A percentile compares a stretch with the other conserved stretches of the same genome.
Evolutionary conservation across 2,113 vertebrate genomes (phyloP).

Genomic region (Oncorhynchus clarkii): DNA sequence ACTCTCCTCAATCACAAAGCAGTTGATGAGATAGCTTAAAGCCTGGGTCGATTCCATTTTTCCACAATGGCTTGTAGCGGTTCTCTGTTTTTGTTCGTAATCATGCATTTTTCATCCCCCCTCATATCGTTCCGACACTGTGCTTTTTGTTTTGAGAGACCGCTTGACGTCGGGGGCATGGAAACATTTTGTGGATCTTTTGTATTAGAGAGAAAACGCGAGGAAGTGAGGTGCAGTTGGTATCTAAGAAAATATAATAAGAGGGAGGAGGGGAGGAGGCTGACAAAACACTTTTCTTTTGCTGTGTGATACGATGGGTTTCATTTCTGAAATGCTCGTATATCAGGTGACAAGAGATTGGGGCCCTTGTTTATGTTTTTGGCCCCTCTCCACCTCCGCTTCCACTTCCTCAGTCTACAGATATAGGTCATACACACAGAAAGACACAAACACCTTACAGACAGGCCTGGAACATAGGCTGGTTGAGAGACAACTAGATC

Average conservation of each 20-base stretch:
- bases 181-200: neutral
- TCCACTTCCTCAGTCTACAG: constrained; percentile 9
- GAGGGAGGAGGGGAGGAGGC: neutral
- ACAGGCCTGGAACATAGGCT: neutral
- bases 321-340: constrained; percentile 19
- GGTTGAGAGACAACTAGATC: neutral
- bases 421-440: constrained; percentile 17
- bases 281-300: constrained; percentile 16
- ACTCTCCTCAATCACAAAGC: neutral
- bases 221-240: constrained; percentile 25
- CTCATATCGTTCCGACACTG: neutral
- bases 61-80: neutral
- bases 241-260: constrained; percentile 3
- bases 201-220: constrained; percentile 15
- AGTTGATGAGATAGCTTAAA: neutral
- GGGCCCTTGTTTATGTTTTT: constrained; percentile 15
- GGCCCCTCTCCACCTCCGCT: neutral
- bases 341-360: constrained; percentile 20
- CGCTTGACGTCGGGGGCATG: neutral
- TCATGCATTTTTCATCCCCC: neutral
- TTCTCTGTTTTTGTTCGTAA: neutral
- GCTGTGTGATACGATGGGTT: constrained; percentile 9
- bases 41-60: neutral
- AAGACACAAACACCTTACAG: neutral
- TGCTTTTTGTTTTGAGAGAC: constrained; percentile 4